A percentile compares a stretch with the other conserved stretches of the same genome.
These are phyloP conservation scores for Hetaerina titia DNA, from an alignment of 2,888 invertebrate species.

Conservation along the genomic window DNA sequence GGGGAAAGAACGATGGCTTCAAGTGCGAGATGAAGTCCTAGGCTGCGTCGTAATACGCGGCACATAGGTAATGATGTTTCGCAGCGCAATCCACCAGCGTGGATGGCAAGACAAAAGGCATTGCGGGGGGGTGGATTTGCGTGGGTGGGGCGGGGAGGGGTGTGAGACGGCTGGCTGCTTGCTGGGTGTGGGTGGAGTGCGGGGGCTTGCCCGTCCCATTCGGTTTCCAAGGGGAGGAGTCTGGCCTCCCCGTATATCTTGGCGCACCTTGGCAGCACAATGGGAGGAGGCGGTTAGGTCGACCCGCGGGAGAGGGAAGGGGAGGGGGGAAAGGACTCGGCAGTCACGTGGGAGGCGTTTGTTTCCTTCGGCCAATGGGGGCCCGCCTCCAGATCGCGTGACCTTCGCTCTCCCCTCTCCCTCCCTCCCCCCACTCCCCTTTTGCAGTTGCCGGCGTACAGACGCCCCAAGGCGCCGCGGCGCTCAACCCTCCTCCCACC, in stretches of 20 bases:
- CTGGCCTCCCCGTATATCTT: background rate
- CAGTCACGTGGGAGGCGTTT: slow-evolving; percentile 63
- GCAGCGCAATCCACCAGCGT: no score
- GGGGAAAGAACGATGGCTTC: no score
- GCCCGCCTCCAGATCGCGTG: slow-evolving; percentile 32
- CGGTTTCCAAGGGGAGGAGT: background rate
- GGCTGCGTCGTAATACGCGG: no score
- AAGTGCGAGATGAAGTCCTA: no score
- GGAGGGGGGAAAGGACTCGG: background rate
- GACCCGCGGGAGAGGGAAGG: background rate
- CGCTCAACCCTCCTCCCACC: background rate
- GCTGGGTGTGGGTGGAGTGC: background rate
- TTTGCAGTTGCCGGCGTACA: background rate
- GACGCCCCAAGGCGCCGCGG: slow-evolving; percentile 14
- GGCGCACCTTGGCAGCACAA: slow-evolving; percentile 59
- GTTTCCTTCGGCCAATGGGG: slow-evolving; percentile 60
- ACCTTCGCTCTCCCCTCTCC: slow-evolving; percentile 45
- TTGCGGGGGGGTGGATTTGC: background rate
- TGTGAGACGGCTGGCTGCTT: background rate
- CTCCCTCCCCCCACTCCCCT: background rate
- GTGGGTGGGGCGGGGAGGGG: background rate
- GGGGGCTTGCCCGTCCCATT: background rate
- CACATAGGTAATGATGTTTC: no score
- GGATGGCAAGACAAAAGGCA: background rate
- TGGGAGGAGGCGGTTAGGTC: slow-evolving; percentile 52